phyloP scores from a whole-genome alignment of 2,888 invertebrate genomes.

The Trissonchulus latispiculum region DNA sequence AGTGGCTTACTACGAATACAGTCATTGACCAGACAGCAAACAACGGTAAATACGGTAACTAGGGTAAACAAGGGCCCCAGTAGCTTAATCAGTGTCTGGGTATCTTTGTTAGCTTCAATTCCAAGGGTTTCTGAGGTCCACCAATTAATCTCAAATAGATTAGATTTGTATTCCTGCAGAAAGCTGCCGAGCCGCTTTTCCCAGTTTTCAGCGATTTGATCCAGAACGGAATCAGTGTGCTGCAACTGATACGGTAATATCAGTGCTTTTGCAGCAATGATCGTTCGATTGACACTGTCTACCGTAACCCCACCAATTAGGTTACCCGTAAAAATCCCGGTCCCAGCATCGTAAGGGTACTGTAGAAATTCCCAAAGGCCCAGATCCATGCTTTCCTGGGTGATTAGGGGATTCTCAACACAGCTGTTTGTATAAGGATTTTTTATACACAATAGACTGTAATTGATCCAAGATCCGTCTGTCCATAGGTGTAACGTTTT shows the following conservation, averaged over 20 bases:
- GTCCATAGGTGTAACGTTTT: conserved; percentile 17
- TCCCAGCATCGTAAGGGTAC: conserved; percentile 23
- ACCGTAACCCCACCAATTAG: conserved; percentile 31
- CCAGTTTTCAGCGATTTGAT: conserved; percentile 40
- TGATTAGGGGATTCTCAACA: conserved; percentile 41
- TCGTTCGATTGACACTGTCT: not conserved
- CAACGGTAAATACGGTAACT: conserved; percentile 39
- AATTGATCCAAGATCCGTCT: conserved; percentile 33
- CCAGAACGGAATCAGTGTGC: conserved; percentile 35
- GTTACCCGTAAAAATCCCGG: conserved; percentile 37
- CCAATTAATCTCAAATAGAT: conserved; percentile 30
- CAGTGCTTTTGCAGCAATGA: conserved; percentile 37
- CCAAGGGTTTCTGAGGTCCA: conserved; percentile 43
- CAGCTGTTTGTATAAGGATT: conserved; percentile 39
- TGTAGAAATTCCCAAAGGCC: not conserved
- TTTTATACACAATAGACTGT: conserved; percentile 40
- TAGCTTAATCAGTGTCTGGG: conserved; percentile 37
- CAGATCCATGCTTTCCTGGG: not conserved
- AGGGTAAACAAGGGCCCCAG: conserved; percentile 38
- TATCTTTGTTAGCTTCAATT: conserved; percentile 36
- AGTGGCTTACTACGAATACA: conserved; percentile 84
- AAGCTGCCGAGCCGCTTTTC: conserved; percentile 33
- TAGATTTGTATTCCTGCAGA: not conserved
- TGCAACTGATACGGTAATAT: conserved; percentile 40
- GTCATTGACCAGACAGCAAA: conserved; percentile 46